Evolutionary conservation across 35 echinoderm and acorn worm genomes (phyloP).

Genomic region (Lytechinus variegatus): DNA sequence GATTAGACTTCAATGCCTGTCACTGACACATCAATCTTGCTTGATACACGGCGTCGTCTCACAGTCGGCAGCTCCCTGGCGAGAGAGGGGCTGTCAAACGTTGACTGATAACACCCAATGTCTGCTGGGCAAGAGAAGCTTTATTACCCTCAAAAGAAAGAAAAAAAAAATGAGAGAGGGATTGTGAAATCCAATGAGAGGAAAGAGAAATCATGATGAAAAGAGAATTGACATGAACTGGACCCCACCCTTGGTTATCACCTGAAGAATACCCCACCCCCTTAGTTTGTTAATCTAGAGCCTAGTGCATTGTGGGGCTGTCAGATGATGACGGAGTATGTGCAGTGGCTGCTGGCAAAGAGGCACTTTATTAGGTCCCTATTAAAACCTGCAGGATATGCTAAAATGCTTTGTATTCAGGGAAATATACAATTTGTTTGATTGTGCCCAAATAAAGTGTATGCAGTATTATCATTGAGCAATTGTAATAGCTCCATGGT

Average conservation of each 20-base stretch:
- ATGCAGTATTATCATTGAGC: no score
- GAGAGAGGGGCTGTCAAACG: conserved; percentile 45
- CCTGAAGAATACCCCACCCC: neutral
- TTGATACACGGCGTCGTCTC: conserved; percentile 43
- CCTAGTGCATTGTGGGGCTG: neutral
- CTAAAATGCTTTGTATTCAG: neutral
- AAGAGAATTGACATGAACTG: neutral
- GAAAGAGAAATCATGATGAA: neutral
- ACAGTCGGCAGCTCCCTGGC: conserved; percentile 41
- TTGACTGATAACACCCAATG: conserved; percentile 41
- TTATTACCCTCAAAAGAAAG: conserved; percentile 27
- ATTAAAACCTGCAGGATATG: neutral
- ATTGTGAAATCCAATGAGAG: neutral
- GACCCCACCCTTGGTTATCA: neutral
- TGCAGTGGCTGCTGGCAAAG: neutral
- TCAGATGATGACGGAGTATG: neutral
- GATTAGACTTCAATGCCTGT: conserved; percentile 44
- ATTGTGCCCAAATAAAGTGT: neutral
- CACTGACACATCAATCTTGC: conserved; percentile 48
- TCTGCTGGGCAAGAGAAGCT: conserved; percentile 39
- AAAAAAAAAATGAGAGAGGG: neutral
- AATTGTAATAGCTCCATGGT: no score
- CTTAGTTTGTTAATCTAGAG: neutral
- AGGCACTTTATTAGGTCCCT: conserved; percentile 6
- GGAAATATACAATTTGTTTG: neutral